A percentile compares a stretch with the other conserved stretches of the same genome.
These are phyloP conservation scores for Micronisus gabar DNA, from an alignment of 2,113 vertebrate genomes.

Conservation along the genomic window DNA sequence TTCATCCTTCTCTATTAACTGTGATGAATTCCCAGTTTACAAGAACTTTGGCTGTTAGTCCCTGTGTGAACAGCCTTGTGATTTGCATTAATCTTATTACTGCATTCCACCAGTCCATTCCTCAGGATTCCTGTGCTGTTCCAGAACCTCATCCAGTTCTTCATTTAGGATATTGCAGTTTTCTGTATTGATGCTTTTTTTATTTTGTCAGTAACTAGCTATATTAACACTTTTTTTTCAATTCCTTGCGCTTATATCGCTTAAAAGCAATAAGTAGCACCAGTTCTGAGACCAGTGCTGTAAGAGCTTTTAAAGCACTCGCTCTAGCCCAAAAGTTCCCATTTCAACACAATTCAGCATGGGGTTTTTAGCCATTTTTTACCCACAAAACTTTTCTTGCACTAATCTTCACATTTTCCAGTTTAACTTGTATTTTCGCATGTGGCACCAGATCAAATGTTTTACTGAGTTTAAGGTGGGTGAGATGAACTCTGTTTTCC, in stretches of 20 bases:
- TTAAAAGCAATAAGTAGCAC: neutral
- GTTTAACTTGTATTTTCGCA: neutral
- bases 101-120: neutral
- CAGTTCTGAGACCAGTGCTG: neutral
- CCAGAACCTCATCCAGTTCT: neutral
- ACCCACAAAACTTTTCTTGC: neutral
- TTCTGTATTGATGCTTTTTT: neutral
- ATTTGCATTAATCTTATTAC: slow-evolving; percentile 16
- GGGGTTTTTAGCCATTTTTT: neutral
- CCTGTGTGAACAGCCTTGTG: neutral
- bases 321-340: neutral
- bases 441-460: neutral
- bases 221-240: neutral
- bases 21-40: neutral
- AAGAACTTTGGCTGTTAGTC: neutral
- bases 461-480: neutral
- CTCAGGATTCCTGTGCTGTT: neutral
- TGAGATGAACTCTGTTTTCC: neutral
- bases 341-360: neutral
- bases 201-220: neutral
- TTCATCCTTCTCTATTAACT: neutral
- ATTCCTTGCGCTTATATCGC: neutral
- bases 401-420: neutral
- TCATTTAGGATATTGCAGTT: neutral
- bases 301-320: neutral